Percentiles rank a stretch among this genome's conserved stretches.
These are phyloP conservation scores for Flexamia atlantica DNA, from an alignment of 2,888 invertebrate genomes.

Conservation along the genomic window DNA sequence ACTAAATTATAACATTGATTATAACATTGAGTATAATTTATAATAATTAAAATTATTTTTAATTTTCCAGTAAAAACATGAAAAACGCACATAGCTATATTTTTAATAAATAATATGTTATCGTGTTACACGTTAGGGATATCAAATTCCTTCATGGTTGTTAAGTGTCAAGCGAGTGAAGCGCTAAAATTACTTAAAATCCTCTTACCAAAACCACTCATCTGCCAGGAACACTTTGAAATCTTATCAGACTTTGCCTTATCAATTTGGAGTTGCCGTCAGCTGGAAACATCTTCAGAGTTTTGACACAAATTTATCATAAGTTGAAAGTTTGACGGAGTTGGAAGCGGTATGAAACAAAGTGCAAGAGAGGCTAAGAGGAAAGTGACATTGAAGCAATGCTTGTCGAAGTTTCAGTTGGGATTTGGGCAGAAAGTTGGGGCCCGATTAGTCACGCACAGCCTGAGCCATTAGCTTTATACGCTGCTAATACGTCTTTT, in stretches of 20 bases:
- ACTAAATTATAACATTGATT: no score
- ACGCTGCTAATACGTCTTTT: neutral
- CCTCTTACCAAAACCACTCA: slow-evolving; percentile 8
- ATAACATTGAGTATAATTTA: no score
- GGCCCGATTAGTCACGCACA: neutral
- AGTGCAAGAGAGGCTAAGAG: neutral
- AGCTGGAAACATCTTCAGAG: slow-evolving; percentile 23
- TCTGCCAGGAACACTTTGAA: neutral
- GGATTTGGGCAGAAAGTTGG: slow-evolving; percentile 10
- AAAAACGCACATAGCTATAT: no score
- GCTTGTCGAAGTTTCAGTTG: neutral
- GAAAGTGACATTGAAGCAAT: slow-evolving; percentile 35
- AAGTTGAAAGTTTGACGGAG: slow-evolving; percentile 32
- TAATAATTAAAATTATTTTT: no score
- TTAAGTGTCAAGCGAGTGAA: no score
- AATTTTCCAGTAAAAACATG: no score
- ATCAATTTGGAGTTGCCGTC: slow-evolving; percentile 19
- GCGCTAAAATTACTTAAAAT: neutral
- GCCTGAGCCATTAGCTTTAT: neutral
- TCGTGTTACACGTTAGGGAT: no score
- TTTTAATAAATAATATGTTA: no score
- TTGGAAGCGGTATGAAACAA: slow-evolving; percentile 5
- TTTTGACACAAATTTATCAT: slow-evolving; percentile 34
- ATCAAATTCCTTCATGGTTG: no score
- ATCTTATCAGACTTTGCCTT: slow-evolving; percentile 19